Conservation (phyloP, 2,797 vertebrate species). For the Hoplostethus atlanticus region DNA sequence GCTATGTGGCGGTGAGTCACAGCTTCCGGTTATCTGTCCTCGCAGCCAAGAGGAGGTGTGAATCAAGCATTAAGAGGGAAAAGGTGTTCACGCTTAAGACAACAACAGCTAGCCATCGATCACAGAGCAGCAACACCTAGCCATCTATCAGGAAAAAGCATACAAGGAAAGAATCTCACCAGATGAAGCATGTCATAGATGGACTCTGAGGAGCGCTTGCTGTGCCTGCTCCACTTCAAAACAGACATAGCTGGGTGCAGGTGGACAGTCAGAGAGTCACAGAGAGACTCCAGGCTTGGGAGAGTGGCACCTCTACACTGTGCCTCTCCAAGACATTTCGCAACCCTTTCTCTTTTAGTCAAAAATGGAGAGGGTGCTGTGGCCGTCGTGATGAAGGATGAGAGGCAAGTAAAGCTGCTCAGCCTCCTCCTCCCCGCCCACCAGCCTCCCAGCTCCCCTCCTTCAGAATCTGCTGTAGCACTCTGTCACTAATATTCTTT, state of each 20-base stretch:
- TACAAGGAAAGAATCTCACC: constrained; percentile 77
- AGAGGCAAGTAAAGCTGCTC: constrained; percentile 65
- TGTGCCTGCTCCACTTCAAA: constrained; percentile 87
- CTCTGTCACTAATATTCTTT: constrained; percentile 60
- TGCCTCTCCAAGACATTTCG: constrained; percentile 56
- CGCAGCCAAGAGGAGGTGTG: constrained; percentile 50
- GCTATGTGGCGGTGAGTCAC: constrained; percentile 70
- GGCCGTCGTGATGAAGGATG: constrained; percentile 69
- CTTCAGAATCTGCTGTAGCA: constrained; percentile 65
- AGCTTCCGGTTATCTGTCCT: constrained; percentile 56
- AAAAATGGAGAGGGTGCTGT: constrained; percentile 53
- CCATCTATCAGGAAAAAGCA: constrained; percentile 7
- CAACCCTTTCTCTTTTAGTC: constrained; percentile 33
- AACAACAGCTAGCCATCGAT: constrained; percentile 1
- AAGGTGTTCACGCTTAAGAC: constrained; percentile 37
- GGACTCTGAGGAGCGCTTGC: constrained; percentile 87
- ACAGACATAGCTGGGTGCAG: constrained; percentile 85
- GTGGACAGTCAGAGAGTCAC: constrained; percentile 42
- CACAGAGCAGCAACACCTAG: too few relatives aligned
- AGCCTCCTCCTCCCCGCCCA: constrained; percentile 79
- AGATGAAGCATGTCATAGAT: constrained; percentile 88
- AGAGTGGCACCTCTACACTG: constrained; percentile 55
- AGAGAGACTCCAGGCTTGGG: constrained; percentile 49
- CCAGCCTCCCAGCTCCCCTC: constrained; percentile 71
- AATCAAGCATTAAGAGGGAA: constrained; percentile 34